Evolutionary conservation across 2,888 invertebrate species (phyloP), one percentile per base, ranked within the genome.

Genomic region (Odontomyia ornata): DNA sequence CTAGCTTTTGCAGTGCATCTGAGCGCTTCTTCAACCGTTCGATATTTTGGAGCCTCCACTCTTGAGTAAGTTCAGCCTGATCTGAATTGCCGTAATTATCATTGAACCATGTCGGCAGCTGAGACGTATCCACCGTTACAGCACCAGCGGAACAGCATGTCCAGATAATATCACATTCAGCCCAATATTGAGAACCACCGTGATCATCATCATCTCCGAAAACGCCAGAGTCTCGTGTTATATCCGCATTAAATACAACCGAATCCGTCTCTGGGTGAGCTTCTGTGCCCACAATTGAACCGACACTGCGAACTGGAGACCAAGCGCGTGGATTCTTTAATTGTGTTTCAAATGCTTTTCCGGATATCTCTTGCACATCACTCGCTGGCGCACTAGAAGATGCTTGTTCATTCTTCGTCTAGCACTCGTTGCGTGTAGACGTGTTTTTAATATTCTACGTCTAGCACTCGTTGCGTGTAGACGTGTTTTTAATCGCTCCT

Each of bases 221-320:
- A 83, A 94, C 92, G 77, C 93, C 93, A 2, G 93, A 94, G 82
- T 93, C 91, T 71, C 90, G 88, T 56, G 89, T 89, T 11, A 88
- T 88, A 81, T 91, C 94, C 3, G 92, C 90, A 88, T 93, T 93
- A 85, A 94, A 94, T 11, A 94, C 91, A 83, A 93, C 91, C 72
- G 93, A 93, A 84, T 95, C 95, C 80, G 93, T 93, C 84, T 94
- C 94, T 1, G 94, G 94, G 84, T 94, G 93, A n/a, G 93, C 95
- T 86, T 95, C 95, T 82, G 93, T 93, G 1, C 94, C 95, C 1
- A 90, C 91, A 69, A 95, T 92, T 27, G 95, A 95, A 11, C 95
- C 95, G 7, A 94, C 94, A 83, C 94, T 95, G 80, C 94, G 90
- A n/a, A 95, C 93, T 21, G 95, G 95, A 83, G 94, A 95, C 95